These are phyloP conservation scores for Oxyruncus cristatus DNA, from an alignment of 2,113 vertebrate species.

Conservation along the genomic window DNA sequence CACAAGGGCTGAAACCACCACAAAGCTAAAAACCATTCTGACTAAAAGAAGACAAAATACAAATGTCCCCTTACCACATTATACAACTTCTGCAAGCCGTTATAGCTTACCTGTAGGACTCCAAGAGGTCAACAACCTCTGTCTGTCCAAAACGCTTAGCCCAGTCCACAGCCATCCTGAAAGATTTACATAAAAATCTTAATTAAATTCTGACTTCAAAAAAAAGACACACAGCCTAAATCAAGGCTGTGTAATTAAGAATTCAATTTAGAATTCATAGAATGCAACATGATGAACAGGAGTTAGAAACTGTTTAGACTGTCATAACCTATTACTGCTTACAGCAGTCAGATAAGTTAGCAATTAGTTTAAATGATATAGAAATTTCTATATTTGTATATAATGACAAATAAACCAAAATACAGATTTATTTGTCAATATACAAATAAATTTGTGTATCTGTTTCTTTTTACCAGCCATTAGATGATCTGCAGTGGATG, in stretches of 20 bases:
- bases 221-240: neutral
- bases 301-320: neutral
- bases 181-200: conserved; percentile 26
- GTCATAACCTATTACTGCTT: neutral
- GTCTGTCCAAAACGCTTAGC: conserved; percentile 86
- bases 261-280: neutral
- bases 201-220: neutral
- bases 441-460: neutral
- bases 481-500: conserved; percentile 83
- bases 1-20: too few relatives aligned
- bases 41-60: neutral
- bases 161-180: conserved; percentile 93
- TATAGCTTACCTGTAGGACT: conserved; percentile 84
- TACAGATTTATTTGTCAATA: neutral
- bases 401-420: neutral
- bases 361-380: neutral
- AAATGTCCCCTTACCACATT: neutral
- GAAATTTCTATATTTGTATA: neutral
- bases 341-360: neutral
- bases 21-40: neutral
- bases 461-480: conserved; percentile 84
- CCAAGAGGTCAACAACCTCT: conserved; percentile 87
- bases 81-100: neutral
- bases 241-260: neutral
- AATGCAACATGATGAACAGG: neutral